Base-by-base conservation (phyloP, 2,888 invertebrate genomes). In the Alviniconcha strummeri region DNA sequence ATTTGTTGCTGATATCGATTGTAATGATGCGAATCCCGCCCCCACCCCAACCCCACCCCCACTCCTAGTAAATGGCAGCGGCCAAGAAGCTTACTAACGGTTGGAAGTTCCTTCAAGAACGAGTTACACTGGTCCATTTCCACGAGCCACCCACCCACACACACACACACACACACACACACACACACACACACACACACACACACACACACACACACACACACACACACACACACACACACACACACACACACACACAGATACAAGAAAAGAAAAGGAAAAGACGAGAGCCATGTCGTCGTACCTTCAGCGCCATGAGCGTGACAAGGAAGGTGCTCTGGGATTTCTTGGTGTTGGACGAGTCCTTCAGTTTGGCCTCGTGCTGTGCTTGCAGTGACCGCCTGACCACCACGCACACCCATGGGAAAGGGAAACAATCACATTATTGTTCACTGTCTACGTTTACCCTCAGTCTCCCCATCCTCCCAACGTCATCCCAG, bases 371-470 rank as follows among this genome's bases (percentile, higher is more conserved):
- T 79, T 92, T 89, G 0, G 93, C 92, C 71, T 92, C 91, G 83
- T 92, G 92, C 85, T 94, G 93, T 7, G 93, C 91, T 76, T 91
- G 89, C 55, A 93, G 86, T 0, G 92, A 92, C n/a, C 93, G 90
- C 83, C 93, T 93, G 84, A n/a, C n/a, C 5, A 9, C n/a, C n/a
- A 71, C 36, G 36, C 36, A 36, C 36, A 36, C 3, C 36, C 36
- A 36, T 36, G 36, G 36, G 36, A 36, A 36, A 36, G 36, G 36
- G 36, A 36, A 36, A 36, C 36, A 36, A 36, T 36, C 36, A 36
- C 36, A 36, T 36, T 36, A 36, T 36, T 36, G 36, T 36, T 36
- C 36, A 36, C 0, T 36, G 36, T 36, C 67, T 17, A 17, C 67
- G 36, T 3, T 36, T 36, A 36, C 36, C 36, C 36, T 36, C 36